phyloP scores from a whole-genome alignment of 2,797 vertebrate genomes.

The Malurus leucopterus region DNA sequence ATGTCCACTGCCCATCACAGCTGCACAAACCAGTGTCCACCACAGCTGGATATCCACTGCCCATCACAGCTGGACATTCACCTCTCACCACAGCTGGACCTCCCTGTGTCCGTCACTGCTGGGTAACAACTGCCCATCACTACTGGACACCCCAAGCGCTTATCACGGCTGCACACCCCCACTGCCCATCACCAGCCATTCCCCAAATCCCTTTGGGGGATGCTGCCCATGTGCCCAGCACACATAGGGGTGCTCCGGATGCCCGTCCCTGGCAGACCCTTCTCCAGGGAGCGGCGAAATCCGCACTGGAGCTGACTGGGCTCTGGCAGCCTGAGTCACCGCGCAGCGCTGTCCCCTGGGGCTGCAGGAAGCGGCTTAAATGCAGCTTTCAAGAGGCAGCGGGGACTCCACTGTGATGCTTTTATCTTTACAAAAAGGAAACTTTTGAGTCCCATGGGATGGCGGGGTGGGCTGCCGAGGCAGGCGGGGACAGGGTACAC shows the following conservation, averaged over 20 bases:
- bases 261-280: not conserved
- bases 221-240: not conserved
- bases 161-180: not conserved
- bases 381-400: slow-evolving; percentile 28
- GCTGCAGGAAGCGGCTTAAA: slow-evolving; percentile 42
- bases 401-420: slow-evolving; percentile 11
- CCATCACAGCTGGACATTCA: not conserved
- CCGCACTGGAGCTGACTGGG: not conserved
- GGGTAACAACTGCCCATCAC: not conserved
- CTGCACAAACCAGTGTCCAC: not conserved
- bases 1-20: not conserved
- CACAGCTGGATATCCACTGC: not conserved
- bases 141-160: not conserved
- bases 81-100: not conserved
- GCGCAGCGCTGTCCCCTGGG: slow-evolving; percentile 15
- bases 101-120: not conserved
- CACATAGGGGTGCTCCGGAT: not conserved
- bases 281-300: not conserved
- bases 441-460: not conserved
- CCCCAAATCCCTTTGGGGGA: not conserved
- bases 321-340: slow-evolving; percentile 56
- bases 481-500: accelerated
- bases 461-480: accelerated
- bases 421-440: not conserved
- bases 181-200: not conserved